phyloP scores from a whole-genome alignment of 2,113 vertebrate genomes.

The Todiramphus saurophagus region DNA sequence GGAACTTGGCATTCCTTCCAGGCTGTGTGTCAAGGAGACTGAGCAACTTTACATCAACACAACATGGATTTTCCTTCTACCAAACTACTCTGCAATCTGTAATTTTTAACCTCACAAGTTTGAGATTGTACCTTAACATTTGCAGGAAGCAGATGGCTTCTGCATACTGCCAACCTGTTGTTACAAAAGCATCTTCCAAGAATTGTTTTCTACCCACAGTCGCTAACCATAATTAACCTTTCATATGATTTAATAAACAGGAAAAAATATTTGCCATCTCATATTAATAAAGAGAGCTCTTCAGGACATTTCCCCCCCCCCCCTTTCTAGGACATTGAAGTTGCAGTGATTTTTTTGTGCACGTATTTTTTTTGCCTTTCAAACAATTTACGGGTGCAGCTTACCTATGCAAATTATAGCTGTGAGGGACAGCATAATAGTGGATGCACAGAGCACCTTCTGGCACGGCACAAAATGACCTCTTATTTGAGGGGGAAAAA shows the following conservation, averaged over 20 bases:
- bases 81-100: conserved; percentile 77
- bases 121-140: conserved; percentile 84
- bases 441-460: background rate
- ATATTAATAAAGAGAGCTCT: conserved; percentile 70
- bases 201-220: conserved; percentile 79
- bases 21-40: conserved; percentile 74
- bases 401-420: conserved; percentile 2
- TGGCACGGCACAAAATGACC: background rate
- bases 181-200: conserved; percentile 80
- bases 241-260: conserved; percentile 79
- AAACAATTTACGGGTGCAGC: background rate
- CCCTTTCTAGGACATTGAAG: background rate
- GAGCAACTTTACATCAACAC: conserved; percentile 77
- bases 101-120: conserved; percentile 81
- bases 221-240: conserved; percentile 81
- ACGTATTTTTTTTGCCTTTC: background rate
- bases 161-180: conserved; percentile 82
- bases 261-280: conserved; percentile 74
- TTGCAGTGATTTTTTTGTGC: background rate
- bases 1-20: conserved; percentile 68
- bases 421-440: background rate
- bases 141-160: conserved; percentile 83
- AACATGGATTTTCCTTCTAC: conserved; percentile 75
- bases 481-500: background rate
- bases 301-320: background rate